Conservation (phyloP, 2,797 vertebrate genomes). For the Odontamblyopus lacepedii region DNA sequence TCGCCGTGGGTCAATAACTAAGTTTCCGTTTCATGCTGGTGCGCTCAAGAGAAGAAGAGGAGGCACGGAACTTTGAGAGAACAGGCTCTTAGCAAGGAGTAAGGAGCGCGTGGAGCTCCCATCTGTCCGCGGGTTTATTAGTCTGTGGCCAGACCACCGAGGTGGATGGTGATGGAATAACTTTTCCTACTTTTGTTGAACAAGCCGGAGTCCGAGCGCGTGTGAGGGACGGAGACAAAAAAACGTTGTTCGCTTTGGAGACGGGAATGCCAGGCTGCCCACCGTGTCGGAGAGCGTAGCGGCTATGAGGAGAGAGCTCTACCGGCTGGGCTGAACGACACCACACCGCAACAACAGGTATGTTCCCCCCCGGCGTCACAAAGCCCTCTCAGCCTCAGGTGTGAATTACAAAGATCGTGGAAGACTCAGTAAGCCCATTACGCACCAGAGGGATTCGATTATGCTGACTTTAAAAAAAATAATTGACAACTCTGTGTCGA, state of each 20-base stretch:
- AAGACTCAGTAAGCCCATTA: slow-evolving; percentile 13
- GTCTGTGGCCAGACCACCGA: slow-evolving; percentile 14
- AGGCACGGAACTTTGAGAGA: slow-evolving; percentile 62
- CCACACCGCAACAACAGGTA: slow-evolving; percentile 80
- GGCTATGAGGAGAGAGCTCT: slow-evolving; percentile 72
- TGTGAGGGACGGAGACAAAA: slow-evolving; percentile 21
- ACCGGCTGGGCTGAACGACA: slow-evolving; percentile 68
- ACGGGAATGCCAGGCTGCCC: slow-evolving; percentile 65
- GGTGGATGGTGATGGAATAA: slow-evolving; percentile 63
- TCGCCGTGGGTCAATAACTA: slow-evolving; percentile 47
- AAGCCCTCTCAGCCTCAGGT: slow-evolving; percentile 6
- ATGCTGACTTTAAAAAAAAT: slow-evolving; percentile 1
- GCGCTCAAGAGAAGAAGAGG: slow-evolving; percentile 27
- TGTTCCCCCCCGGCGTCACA: not conserved
- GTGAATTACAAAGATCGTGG: slow-evolving; percentile 31
- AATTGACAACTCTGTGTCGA: slow-evolving; percentile 8
- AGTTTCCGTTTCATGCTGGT: slow-evolving; percentile 41
- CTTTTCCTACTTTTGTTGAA: slow-evolving; percentile 54
- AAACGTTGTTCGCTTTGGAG: slow-evolving; percentile 48
- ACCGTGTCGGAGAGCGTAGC: slow-evolving; percentile 62
- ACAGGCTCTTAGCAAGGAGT: slow-evolving; percentile 38
- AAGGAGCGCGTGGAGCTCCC: slow-evolving; percentile 34
- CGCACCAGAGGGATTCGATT: slow-evolving; percentile 20
- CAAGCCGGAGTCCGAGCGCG: slow-evolving; percentile 1
- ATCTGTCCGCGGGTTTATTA: slow-evolving; percentile 17